Conservation (phyloP, 2,888 invertebrate genomes). For the Odiellus spinosus region DNA sequence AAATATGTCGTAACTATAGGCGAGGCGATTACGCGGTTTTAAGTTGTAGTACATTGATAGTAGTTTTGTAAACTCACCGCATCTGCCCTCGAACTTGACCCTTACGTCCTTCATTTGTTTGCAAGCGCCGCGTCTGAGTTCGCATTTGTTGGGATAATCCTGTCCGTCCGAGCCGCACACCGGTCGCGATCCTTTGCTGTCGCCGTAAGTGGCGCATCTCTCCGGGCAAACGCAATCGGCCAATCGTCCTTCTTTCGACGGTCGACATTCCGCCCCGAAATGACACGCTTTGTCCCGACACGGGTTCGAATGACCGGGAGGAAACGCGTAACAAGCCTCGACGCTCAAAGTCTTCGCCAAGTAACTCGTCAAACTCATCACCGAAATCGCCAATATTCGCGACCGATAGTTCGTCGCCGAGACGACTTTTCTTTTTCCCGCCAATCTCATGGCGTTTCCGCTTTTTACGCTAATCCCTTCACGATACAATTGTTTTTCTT, state of each 20-base stretch:
- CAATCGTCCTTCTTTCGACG: conserved; percentile 46
- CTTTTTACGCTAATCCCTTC: no score
- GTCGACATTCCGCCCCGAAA: conserved; percentile 50
- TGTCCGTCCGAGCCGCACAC: conserved; percentile 49
- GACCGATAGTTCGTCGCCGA: no score
- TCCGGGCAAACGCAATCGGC: conserved; percentile 61
- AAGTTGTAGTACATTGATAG: no score
- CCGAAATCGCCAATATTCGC: no score
- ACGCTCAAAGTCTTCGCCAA: background rate
- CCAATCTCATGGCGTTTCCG: no score
- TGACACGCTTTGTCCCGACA: conserved; percentile 51
- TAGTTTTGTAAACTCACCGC: conserved; percentile 29
- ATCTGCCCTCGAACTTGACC: conserved; percentile 34
- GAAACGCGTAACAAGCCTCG: background rate
- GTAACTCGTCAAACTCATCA: no score
- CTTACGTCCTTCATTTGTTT: conserved; percentile 28
- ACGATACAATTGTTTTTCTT: no score
- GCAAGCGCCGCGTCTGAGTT: conserved; percentile 31
- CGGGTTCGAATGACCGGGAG: conserved; percentile 49
- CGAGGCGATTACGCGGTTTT: no score
- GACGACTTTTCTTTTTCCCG: no score
- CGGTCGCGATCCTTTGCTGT: conserved; percentile 58
- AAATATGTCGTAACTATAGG: no score
- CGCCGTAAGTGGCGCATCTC: conserved; percentile 64
- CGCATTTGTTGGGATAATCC: conserved; percentile 33